A percentile compares a stretch with the other conserved stretches of the same genome.
Conservation (phyloP, 1,140 invertebrate genomes). For the Brachionus sp. region DNA sequence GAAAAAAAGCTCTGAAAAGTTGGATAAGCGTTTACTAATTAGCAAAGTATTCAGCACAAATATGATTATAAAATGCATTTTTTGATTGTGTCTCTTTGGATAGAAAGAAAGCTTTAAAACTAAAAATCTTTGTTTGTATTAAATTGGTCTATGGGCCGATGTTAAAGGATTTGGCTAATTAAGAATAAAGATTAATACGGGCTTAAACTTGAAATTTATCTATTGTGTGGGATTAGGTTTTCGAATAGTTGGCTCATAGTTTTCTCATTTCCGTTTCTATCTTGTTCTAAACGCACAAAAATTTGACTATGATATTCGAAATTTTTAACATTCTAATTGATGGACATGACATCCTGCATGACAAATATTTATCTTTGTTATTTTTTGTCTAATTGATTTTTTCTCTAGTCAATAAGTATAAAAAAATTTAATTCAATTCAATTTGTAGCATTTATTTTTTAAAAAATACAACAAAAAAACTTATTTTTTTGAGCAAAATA, state of each 20-base stretch:
- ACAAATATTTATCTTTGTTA: not conserved
- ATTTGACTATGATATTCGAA: not conserved
- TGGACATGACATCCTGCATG: constrained; percentile 1
- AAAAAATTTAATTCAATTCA: too few species aligned
- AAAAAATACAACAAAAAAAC: not conserved
- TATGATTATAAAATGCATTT: not conserved
- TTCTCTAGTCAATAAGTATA: too few species aligned
- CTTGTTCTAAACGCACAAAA: not conserved
- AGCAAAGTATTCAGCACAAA: not conserved
- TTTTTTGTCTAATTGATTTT: not conserved
- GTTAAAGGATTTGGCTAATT: constrained; percentile 31
- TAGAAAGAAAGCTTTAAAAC: not conserved
- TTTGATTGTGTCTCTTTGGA: not conserved
- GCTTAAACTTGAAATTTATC: constrained; percentile 25
- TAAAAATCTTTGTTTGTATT: constrained; percentile 8
- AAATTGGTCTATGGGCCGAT: not conserved
- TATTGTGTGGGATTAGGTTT: not conserved
- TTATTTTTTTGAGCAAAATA: too few species aligned
- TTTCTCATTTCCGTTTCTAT: not conserved
- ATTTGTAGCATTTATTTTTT: not conserved
- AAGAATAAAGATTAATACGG: constrained; percentile 37
- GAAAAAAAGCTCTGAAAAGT: not conserved
- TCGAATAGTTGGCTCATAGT: not conserved
- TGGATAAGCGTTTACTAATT: not conserved
- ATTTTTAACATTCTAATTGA: not conserved